Conservation (phyloP, 2,797 vertebrate species). For the Ceyx erithaca region DNA sequence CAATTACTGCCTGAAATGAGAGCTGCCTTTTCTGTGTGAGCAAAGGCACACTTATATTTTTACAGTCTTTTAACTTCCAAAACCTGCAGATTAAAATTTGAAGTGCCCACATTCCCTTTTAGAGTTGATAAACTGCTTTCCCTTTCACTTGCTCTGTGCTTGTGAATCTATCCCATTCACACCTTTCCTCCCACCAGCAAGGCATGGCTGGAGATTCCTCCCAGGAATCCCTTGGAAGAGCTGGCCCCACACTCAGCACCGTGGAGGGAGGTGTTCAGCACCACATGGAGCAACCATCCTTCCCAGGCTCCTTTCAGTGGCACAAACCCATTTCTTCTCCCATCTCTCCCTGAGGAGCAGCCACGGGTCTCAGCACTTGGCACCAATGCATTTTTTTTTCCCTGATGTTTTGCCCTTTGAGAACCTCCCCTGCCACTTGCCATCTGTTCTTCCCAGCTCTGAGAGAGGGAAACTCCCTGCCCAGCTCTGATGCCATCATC, state of each 20-base stretch:
- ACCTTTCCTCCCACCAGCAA: neutral
- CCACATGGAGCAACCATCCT: neutral
- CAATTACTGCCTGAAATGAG: neutral
- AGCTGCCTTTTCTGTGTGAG: neutral
- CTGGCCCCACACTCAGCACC: neutral
- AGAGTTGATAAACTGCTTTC: neutral
- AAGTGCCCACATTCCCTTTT: neutral
- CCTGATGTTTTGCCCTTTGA: neutral
- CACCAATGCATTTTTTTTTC: neutral
- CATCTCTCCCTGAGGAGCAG: neutral
- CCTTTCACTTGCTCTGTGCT: neutral
- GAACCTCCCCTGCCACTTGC: neutral
- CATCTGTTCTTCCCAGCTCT: neutral
- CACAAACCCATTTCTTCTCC: neutral
- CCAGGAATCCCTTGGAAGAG: neutral
- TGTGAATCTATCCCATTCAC: too few relatives aligned
- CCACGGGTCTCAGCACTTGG: neutral
- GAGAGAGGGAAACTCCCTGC: neutral
- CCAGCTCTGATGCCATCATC: neutral
- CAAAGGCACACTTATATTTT: neutral
- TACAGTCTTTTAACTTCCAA: neutral
- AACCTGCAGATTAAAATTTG: neutral
- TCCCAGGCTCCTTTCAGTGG: neutral
- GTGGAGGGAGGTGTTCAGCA: neutral
- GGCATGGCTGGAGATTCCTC: constrained; percentile 1